Evolutionary conservation across 2,888 invertebrate genomes (phyloP).

Genomic region (Podabrus alpinus): DNA sequence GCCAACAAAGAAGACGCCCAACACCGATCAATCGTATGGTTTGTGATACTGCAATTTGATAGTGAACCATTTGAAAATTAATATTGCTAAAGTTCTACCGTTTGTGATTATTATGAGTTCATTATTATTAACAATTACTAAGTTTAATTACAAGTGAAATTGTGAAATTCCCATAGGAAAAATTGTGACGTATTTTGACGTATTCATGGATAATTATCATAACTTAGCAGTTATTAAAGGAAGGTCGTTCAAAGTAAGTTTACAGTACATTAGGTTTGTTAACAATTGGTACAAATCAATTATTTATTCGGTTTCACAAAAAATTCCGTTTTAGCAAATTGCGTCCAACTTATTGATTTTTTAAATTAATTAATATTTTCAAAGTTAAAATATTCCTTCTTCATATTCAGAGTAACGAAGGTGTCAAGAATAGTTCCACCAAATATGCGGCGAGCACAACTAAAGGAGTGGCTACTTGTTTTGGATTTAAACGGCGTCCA

Average conservation of each 20-base stretch:
- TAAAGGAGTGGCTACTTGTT: slow-evolving; percentile 80
- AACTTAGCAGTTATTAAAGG: background rate
- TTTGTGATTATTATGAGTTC: background rate
- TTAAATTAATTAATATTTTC: background rate
- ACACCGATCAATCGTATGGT: slow-evolving; percentile 39
- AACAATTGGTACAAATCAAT: background rate
- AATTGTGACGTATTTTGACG: background rate
- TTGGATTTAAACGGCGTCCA: slow-evolving; percentile 78
- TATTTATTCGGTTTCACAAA: background rate
- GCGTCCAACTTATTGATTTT: background rate
- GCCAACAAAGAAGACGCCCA: slow-evolving; percentile 36
- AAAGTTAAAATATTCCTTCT: background rate
- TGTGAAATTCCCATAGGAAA: background rate
- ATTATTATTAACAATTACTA: background rate
- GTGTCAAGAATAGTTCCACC: slow-evolving; percentile 55
- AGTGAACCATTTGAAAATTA: slow-evolving; percentile 14
- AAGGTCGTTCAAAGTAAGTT: background rate
- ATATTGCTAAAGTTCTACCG: background rate
- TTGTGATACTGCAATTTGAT: slow-evolving; percentile 31
- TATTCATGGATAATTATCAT: background rate
- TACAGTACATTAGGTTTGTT: background rate
- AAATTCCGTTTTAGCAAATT: background rate
- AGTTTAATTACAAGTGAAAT: background rate
- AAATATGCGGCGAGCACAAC: slow-evolving; percentile 53
- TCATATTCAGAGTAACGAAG: background rate